Evolutionary conservation across 1,140 invertebrate genomes (phyloP).

Genomic region (Hycleus cichorii): DNA sequence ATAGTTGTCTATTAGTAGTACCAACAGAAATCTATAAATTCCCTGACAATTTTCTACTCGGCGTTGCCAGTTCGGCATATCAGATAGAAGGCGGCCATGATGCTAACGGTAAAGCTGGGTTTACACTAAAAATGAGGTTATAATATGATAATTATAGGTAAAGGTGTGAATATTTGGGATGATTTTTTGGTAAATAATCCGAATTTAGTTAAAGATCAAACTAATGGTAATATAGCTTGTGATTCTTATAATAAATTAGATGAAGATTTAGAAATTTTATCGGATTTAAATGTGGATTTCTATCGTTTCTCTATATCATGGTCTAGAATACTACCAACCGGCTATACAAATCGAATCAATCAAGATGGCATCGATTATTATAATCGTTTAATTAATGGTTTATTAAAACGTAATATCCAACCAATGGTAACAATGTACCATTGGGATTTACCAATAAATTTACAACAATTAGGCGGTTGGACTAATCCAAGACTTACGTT

Average conservation of each 20-base stretch:
- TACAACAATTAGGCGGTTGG: constrained; percentile 60
- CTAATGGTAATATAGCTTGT: constrained; percentile 44
- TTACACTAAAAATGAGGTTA: not conserved
- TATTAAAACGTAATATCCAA: constrained; percentile 45
- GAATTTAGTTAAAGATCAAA: constrained; percentile 44
- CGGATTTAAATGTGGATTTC: constrained; percentile 43
- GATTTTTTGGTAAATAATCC: constrained; percentile 45
- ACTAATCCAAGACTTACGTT: constrained; percentile 51
- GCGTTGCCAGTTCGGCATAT: constrained; percentile 35
- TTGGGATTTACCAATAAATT: constrained; percentile 59
- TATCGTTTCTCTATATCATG: constrained; percentile 56
- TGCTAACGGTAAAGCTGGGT: constrained; percentile 25
- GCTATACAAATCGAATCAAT: constrained; percentile 46
- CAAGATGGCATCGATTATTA: constrained; percentile 50
- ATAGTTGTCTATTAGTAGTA: not conserved
- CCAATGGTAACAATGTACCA: constrained; percentile 64
- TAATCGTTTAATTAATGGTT: constrained; percentile 47
- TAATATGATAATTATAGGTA: constrained; percentile 24
- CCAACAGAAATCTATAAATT: constrained; percentile 14
- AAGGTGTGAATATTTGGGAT: constrained; percentile 50
- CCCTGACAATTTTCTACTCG: constrained; percentile 35
- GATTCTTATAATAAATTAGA: constrained; percentile 51
- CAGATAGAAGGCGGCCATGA: constrained; percentile 52
- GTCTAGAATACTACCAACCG: constrained; percentile 50
- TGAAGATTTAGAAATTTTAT: constrained; percentile 46